Evolutionary conservation across 2,113 vertebrate genomes (phyloP), one percentile per base, ranked within the genome.

Genomic region (Oreotrochilus melanogaster): DNA sequence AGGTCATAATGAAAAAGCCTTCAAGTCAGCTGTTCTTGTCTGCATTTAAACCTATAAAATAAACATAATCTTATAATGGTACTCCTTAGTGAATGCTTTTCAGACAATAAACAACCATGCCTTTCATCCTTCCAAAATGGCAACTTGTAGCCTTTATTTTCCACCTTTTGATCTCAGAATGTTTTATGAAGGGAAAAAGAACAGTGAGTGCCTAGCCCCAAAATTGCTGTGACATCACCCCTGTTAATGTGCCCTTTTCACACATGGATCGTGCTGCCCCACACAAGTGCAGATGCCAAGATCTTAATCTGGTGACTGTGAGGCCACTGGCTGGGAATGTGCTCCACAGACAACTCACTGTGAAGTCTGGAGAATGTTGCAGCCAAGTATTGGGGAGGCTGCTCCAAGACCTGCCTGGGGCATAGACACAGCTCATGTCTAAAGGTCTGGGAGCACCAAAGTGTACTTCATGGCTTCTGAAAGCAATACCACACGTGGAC

Each of bases 61-160:
- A 79, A 60, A 64, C 8, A 33, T 53, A 33, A 48, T 28, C 24
- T 57, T 58, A 25, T 31, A 86, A 76, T 54, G 7, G 5, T 14
- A 54, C 4, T 3, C 13, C 89, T 89, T 61, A 62, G 51, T 56
- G 28, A 58, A 15, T 58, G 12, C 1, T 66, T 9, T 53, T 86
- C 50, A 92, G 74, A 51, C 43, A 67, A 70, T 43, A 66, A 66
- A 65, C 4, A 57, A 7, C 1, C 14, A 42, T 14, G 8, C 6
- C 9, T 82, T 85, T 88, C 13, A 53, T 65, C 6, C 9, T 33
- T 53, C 23, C 22, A 62, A n/a, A n/a, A 33, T 14, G 12, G 14
- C 10, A 83, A 58, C 30, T 76, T 89, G 89, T 83, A 58, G 25
- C 11, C 4, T 60, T 82, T 65, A 45, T 57, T 89, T 91, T 79